Base-by-base conservation (phyloP, 1,140 invertebrate genomes). In the Sogatella furcifera region DNA sequence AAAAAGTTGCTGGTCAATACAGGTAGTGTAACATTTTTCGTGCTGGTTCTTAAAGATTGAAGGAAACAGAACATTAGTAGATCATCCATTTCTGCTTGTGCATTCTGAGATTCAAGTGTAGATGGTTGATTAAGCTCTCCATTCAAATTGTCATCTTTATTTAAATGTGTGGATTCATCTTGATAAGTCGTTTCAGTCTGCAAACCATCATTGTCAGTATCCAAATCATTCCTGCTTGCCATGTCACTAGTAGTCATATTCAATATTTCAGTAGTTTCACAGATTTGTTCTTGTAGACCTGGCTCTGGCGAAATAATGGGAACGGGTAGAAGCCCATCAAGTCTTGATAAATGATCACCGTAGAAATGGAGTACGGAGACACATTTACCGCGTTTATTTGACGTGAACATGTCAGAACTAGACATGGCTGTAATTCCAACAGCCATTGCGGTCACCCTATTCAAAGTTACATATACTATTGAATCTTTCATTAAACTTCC, bases 41-140 rank as follows among this genome's bases (percentile, higher is more conserved):
- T 69, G 77, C 78, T 68, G 69, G 76, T 76, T 84, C 92, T 75
- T 80, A 81, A 73, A 11, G 89, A 87, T 68, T 85, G 84, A 13
- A 93, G 73, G 69, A 95, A 87, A 69, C 88, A 90, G 66, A 85
- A 82, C 59, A 81, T 76, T 5, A 96, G 71, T n/a, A 92, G 71
- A 1, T 81, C 76, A 70, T 92, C 88, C 85, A 88, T 86, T 65
- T 55, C 28, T 52, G 69, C 64, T 28, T 61, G 71, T 21, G 55
- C 65, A 65, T 43, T 55, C 11, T 38, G 34, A 38, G 34, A 38
- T 10, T 38, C 34, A 2, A 10, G 11, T 38, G 6, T 4, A 6
- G 24, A 6, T 28, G 6, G 24, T 28, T 28, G 24, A 28, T 28
- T 28, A 4, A 38, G 34, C 5, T 13, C 11, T 38, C 34, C 34